phyloP scores from a whole-genome alignment of 2,888 invertebrate species.

The Drosophila basisetae region DNA sequence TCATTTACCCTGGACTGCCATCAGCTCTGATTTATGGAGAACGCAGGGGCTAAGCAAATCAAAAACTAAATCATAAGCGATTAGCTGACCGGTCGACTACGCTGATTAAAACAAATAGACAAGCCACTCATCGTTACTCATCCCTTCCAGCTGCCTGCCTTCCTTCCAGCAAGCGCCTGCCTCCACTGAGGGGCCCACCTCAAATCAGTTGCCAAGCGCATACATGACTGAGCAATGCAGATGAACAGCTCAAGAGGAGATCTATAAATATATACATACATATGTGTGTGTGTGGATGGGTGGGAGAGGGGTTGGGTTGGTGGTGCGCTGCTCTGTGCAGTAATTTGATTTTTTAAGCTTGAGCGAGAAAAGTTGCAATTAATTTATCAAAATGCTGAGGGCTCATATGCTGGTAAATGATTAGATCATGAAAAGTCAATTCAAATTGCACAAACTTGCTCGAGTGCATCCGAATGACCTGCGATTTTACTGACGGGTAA shows the following conservation, averaged over 20 bases:
- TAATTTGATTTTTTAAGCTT: slow-evolving; percentile 43
- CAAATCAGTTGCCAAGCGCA: slow-evolving; percentile 72
- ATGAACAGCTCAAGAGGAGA: slow-evolving; percentile 56
- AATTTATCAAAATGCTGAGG: slow-evolving; percentile 34
- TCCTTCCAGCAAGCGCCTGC: not conserved
- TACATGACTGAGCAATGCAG: slow-evolving; percentile 76
- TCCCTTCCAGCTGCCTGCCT: not conserved
- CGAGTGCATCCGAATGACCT: slow-evolving; percentile 8
- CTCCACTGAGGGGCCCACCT: slow-evolving; percentile 40
- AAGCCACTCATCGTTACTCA: slow-evolving; percentile 15
- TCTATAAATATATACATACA: not conserved
- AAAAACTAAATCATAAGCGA: slow-evolving; percentile 79
- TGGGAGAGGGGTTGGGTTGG: slow-evolving; percentile 4
- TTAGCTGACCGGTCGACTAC: slow-evolving; percentile 69
- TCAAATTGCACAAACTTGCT: slow-evolving; percentile 23
- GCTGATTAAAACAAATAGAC: slow-evolving; percentile 74
- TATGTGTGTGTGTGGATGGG: not conserved
- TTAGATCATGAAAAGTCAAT: slow-evolving; percentile 51
- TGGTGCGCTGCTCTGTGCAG: slow-evolving; percentile 2
- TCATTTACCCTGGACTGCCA: slow-evolving; percentile 5
- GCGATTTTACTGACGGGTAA: slow-evolving; percentile 3
- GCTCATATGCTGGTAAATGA: slow-evolving; percentile 37
- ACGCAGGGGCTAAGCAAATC: slow-evolving; percentile 64
- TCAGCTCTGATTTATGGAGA: slow-evolving; percentile 54
- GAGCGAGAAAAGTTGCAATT: slow-evolving; percentile 31